A percentile compares a stretch with the other conserved stretches of the same genome.
phyloP scores from a whole-genome alignment of 2,113 vertebrate species.

The Thymallus thymallus region DNA sequence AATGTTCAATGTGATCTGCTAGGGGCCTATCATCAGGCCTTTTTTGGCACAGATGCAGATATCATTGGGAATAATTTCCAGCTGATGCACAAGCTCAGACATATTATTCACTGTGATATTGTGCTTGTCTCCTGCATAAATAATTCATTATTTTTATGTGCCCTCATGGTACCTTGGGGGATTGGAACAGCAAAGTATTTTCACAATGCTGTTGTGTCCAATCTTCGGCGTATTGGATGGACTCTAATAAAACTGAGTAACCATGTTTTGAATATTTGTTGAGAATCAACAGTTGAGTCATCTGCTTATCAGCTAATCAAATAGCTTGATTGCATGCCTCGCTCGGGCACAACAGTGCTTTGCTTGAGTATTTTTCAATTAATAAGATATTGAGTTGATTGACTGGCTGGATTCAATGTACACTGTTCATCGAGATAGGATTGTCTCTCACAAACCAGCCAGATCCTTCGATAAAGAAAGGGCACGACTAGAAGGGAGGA shows the following conservation, averaged over 20 bases:
- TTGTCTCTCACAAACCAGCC: slow-evolving; percentile 38
- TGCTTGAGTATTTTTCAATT: slow-evolving; percentile 66
- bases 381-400: slow-evolving; percentile 49
- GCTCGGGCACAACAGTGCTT: slow-evolving; percentile 46
- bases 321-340: slow-evolving; percentile 64
- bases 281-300: slow-evolving; percentile 51
- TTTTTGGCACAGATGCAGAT: slow-evolving; percentile 37
- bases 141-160: slow-evolving; percentile 76
- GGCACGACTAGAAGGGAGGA: slow-evolving; percentile 11
- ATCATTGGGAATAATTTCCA: slow-evolving; percentile 53
- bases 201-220: slow-evolving; percentile 71
- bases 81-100: slow-evolving; percentile 51
- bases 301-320: slow-evolving; percentile 75
- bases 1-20: slow-evolving; percentile 50
- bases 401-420: not conserved
- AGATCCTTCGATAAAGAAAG: slow-evolving; percentile 25
- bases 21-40: slow-evolving; percentile 37
- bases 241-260: slow-evolving; percentile 73
- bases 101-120: slow-evolving; percentile 70
- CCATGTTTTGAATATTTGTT: slow-evolving; percentile 73
- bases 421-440: slow-evolving; percentile 45
- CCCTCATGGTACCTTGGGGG: slow-evolving; percentile 65
- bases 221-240: slow-evolving; percentile 68
- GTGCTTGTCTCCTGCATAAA: slow-evolving; percentile 66
- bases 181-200: slow-evolving; percentile 74